Evolutionary conservation across 2,113 vertebrate species (phyloP).

Genomic region (Seriola dumerili): DNA sequence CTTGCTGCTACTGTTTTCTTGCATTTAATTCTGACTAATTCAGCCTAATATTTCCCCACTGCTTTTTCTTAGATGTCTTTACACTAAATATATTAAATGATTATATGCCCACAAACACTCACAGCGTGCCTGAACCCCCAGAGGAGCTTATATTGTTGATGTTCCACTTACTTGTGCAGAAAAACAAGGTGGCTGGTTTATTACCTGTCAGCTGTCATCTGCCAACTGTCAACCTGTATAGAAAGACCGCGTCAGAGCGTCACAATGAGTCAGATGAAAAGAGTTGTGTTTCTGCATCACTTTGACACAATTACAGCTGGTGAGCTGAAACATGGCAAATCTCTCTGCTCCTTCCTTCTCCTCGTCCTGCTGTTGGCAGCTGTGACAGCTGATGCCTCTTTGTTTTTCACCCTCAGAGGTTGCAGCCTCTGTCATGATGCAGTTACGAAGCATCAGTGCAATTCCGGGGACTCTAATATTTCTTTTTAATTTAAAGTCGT

Average conservation of each 20-base stretch:
- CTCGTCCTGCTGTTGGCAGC: conserved; percentile 42
- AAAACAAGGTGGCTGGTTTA: conserved; percentile 19
- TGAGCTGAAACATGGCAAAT: conserved; percentile 50
- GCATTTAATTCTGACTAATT: background rate
- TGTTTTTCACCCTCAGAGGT: conserved; percentile 25
- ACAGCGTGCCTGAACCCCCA: background rate
- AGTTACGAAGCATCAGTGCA: background rate
- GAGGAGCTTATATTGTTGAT: conserved; percentile 16
- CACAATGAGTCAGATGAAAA: conserved; percentile 37
- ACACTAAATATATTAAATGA: background rate
- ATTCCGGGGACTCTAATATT: too few relatives aligned
- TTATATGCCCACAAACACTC: background rate
- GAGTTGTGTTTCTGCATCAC: conserved; percentile 29
- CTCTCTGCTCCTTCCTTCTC: conserved; percentile 50
- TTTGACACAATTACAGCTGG: conserved; percentile 60
- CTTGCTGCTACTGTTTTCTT: background rate
- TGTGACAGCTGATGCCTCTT: conserved; percentile 38
- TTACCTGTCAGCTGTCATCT: conserved; percentile 31
- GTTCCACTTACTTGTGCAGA: conserved; percentile 33
- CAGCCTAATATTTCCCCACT: background rate
- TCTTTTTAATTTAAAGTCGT: too few relatives aligned
- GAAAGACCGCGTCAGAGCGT: background rate
- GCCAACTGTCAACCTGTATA: conserved; percentile 17
- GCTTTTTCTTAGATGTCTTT: background rate
- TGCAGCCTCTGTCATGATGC: conserved; percentile 14